Evolutionary conservation across 2,888 invertebrate genomes (phyloP).

Genomic region (Drosophila acutilabella): DNA sequence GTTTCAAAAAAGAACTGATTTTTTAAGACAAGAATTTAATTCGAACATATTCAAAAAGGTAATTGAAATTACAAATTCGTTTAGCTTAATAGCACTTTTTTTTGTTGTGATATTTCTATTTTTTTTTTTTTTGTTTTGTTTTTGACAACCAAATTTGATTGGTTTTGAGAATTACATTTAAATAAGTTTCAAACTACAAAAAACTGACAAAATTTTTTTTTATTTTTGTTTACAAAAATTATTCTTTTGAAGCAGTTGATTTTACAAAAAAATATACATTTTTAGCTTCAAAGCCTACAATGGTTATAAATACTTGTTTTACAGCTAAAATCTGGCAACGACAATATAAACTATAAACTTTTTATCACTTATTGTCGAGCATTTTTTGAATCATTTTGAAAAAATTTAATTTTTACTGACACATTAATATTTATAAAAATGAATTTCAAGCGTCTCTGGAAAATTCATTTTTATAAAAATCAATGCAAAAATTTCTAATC

Average conservation of each 20-base stretch:
- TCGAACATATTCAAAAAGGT: conserved; percentile 23
- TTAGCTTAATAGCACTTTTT: conserved; percentile 23
- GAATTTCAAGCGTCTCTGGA: background rate
- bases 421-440: conserved; percentile 13
- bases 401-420: conserved; percentile 8
- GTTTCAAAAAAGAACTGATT: conserved; percentile 1
- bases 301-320: conserved; percentile 45
- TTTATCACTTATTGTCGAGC: conserved; percentile 49
- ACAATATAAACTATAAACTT: conserved; percentile 37
- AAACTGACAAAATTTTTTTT: conserved; percentile 19
- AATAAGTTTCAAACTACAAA: conserved; percentile 28
- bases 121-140: background rate
- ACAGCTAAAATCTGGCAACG: conserved; percentile 47
- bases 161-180: conserved; percentile 13
- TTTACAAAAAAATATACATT: conserved; percentile 33
- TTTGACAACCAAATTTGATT: conserved; percentile 23
- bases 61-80: conserved; percentile 25
- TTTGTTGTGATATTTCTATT: conserved; percentile 17
- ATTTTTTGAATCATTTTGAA: conserved; percentile 31
- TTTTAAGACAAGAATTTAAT: conserved; percentile 28
- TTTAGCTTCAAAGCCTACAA: conserved; percentile 37
- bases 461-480: conserved; percentile 21
- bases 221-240: conserved; percentile 22
- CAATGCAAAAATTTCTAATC: conserved; percentile 27
- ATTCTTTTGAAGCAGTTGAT: conserved; percentile 22